These are phyloP conservation scores for Talpa occidentalis DNA, from an alignment of 2,113 vertebrate genomes.

Conservation along the genomic window DNA sequence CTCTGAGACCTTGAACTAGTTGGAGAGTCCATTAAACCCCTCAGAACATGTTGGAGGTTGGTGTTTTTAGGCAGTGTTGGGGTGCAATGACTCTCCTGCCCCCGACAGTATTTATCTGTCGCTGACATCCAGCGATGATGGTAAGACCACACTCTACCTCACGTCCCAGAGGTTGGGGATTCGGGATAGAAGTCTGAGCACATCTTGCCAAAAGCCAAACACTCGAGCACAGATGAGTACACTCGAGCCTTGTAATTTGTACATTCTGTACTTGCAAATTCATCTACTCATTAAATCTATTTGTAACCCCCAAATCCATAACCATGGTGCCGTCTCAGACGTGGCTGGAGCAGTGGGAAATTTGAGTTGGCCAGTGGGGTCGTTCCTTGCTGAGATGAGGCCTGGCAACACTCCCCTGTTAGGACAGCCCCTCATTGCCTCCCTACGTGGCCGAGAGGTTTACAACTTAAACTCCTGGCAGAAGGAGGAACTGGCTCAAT, in stretches of 20 bases:
- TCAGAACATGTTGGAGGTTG: rapidly evolving
- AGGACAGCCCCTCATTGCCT: too few relatives aligned
- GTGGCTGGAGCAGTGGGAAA: background rate
- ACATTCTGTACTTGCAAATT: background rate
- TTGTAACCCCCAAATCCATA: background rate
- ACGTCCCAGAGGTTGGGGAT: background rate
- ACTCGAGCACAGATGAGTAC: background rate
- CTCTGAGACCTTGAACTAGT: background rate
- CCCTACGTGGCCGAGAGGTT: too few relatives aligned
- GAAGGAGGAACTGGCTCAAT: too few relatives aligned
- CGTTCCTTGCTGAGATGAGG: background rate
- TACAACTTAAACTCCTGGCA: too few relatives aligned
- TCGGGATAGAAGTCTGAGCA: background rate
- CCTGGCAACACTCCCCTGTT: background rate
- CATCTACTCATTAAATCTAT: background rate
- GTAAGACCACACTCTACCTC: background rate
- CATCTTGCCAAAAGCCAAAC: background rate
- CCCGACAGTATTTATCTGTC: background rate
- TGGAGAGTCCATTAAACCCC: slow-evolving; percentile 51
- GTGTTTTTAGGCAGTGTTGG: background rate
- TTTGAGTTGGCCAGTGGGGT: background rate
- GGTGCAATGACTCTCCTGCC: background rate
- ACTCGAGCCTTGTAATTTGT: background rate
- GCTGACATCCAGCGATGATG: background rate
- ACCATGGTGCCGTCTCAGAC: background rate